Percentiles rank a stretch among this genome's conserved stretches.
Conservation (phyloP, 2,888 invertebrate species). For the Acronicta psi region DNA sequence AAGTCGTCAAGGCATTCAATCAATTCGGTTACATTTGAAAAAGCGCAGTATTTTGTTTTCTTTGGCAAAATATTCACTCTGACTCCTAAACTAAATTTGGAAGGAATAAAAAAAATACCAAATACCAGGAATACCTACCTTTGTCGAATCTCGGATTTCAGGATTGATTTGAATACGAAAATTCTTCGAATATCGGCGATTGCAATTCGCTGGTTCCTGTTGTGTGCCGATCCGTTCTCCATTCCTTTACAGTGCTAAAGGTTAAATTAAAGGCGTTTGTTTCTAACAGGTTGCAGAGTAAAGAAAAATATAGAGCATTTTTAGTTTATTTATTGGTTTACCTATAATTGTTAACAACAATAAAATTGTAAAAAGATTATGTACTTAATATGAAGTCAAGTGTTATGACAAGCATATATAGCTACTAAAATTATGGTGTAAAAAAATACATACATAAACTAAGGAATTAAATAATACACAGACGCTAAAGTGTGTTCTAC, state of each 20-base stretch:
- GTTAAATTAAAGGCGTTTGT: slow-evolving; percentile 11
- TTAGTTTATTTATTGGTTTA: too few species aligned
- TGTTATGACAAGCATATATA: too few species aligned
- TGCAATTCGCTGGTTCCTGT: slow-evolving; percentile 28
- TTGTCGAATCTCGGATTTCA: slow-evolving; percentile 36
- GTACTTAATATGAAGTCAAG: too few species aligned
- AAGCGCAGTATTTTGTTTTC: background rate
- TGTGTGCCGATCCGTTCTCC: slow-evolving; percentile 11
- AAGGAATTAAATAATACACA: too few species aligned
- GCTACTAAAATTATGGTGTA: too few species aligned
- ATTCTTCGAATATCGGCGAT: slow-evolving; percentile 37
- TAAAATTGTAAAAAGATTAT: too few species aligned
- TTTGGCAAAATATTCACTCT: background rate
- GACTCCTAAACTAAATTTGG: slow-evolving; percentile 28
- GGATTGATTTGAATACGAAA: slow-evolving; percentile 31
- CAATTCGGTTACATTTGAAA: too few species aligned
- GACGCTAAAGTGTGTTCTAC: too few species aligned
- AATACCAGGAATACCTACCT: slow-evolving; percentile 16
- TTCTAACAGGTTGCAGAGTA: background rate
- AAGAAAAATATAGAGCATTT: background rate
- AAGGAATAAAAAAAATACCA: slow-evolving; percentile 37
- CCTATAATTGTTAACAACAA: too few species aligned
- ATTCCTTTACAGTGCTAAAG: slow-evolving; percentile 13
- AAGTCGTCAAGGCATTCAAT: too few species aligned
- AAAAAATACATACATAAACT: too few species aligned